Percentiles rank a stretch among this genome's conserved stretches.
Evolutionary conservation across 2,113 vertebrate species (phyloP).

Genomic region (Tyto alba): DNA sequence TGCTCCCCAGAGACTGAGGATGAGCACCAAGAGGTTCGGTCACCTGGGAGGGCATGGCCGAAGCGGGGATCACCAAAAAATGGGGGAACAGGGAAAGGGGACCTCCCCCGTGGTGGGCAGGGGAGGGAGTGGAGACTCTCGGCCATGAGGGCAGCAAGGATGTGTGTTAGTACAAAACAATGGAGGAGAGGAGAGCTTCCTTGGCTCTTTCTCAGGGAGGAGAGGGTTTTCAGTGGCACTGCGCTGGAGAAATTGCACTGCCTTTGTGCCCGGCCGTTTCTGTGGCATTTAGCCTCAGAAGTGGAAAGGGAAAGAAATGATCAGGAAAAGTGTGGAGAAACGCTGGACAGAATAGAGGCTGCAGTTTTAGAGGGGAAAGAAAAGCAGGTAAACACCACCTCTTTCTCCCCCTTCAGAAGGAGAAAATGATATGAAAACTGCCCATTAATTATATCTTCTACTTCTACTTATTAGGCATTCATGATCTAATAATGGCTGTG

Average conservation of each 20-base stretch:
- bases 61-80: neutral
- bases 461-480: constrained; percentile 56
- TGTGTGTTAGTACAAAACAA: fast-evolving
- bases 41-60: neutral
- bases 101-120: fast-evolving
- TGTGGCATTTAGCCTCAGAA: neutral
- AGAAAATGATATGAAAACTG: constrained; percentile 36
- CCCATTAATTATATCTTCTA: constrained; percentile 41
- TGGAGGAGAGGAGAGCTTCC: neutral
- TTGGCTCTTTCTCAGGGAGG: neutral
- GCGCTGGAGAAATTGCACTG: neutral
- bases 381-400: neutral
- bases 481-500: constrained; percentile 69
- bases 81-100: neutral
- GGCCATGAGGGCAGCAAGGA: fast-evolving
- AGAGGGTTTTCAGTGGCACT: neutral
- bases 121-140: neutral
- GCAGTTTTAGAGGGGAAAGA: neutral
- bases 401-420: neutral
- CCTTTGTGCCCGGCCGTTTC: neutral
- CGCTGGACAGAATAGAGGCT: neutral
- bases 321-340: neutral
- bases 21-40: neutral
- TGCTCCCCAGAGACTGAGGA: fast-evolving
- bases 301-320: neutral